phyloP scores from a whole-genome alignment of 1,140 invertebrate species.

The Yoshiicerus persimilis region DNA sequence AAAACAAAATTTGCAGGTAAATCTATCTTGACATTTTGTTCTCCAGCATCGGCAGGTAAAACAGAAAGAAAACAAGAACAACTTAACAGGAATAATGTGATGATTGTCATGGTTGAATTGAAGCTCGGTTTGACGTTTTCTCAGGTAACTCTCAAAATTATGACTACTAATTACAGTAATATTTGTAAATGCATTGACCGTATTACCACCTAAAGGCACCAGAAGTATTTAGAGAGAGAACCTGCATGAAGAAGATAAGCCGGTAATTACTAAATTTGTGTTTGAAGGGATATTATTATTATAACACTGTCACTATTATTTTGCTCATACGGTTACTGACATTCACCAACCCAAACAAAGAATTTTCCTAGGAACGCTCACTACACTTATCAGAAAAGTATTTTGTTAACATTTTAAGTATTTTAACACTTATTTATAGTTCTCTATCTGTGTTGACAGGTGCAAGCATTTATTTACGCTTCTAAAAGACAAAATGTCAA shows the following conservation, averaged over 20 bases:
- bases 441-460: neutral
- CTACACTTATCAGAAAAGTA: neutral
- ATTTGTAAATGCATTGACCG: too few species aligned
- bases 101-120: neutral
- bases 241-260: neutral
- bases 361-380: neutral
- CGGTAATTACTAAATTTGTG: neutral
- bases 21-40: neutral
- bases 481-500: neutral
- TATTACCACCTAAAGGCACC: neutral
- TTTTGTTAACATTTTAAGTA: neutral
- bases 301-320: neutral
- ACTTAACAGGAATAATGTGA: neutral
- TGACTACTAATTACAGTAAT: too few species aligned
- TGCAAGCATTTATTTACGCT: neutral
- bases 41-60: neutral
- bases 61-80: neutral
- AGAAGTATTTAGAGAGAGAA: neutral
- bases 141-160: too few species aligned
- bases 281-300: neutral
- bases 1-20: conserved; percentile 34
- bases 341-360: neutral
- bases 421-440: neutral
- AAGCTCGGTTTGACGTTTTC: neutral
- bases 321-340: neutral